These are phyloP conservation scores for Cygnus olor DNA, from an alignment of 2,797 vertebrate genomes.

Conservation along the genomic window DNA sequence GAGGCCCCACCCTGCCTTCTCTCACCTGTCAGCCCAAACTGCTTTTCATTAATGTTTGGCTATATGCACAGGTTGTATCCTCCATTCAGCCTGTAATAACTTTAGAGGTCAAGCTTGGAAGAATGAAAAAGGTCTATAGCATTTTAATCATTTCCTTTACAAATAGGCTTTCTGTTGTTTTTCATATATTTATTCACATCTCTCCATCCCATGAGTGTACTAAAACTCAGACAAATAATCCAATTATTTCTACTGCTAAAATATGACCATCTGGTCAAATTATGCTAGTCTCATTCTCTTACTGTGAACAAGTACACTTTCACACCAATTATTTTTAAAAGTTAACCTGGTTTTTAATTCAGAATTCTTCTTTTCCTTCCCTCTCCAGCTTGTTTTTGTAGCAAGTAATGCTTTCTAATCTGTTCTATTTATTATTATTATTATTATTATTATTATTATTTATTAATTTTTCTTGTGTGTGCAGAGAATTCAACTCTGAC, in stretches of 20 bases:
- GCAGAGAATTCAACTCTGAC: background rate
- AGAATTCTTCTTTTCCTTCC: background rate
- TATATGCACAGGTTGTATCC: background rate
- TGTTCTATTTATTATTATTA: background rate
- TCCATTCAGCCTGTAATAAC: background rate
- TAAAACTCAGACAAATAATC: background rate
- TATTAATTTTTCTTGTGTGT: background rate
- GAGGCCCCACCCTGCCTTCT: background rate
- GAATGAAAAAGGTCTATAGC: background rate
- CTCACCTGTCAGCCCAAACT: background rate
- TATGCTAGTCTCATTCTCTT: background rate
- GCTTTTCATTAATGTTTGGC: background rate
- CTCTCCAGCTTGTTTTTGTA: background rate
- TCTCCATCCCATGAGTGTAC: background rate
- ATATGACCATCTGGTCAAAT: background rate
- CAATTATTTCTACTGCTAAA: background rate
- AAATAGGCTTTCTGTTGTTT: background rate
- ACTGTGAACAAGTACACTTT: background rate
- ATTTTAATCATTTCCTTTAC: background rate
- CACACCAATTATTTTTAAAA: background rate
- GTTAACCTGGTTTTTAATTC: background rate
- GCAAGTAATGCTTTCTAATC: too few relatives aligned
- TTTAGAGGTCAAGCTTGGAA: background rate
- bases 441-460: background rate
- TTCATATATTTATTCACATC: background rate